Conservation (phyloP, 2,113 vertebrate genomes). For the Nothoprocta perdicaria region DNA sequence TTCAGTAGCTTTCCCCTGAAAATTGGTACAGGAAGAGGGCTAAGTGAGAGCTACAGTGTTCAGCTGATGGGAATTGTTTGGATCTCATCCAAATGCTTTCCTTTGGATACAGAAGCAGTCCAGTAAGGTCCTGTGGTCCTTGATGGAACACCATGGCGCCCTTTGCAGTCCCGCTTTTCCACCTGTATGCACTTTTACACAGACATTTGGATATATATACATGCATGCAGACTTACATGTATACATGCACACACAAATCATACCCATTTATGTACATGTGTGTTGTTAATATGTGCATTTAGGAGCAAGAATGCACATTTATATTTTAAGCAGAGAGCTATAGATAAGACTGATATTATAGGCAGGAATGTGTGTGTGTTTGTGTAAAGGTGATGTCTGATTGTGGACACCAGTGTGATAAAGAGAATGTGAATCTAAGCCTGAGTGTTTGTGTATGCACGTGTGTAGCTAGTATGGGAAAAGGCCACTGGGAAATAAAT, state of each 20-base stretch:
- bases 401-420: constrained; percentile 10
- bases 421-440: constrained; percentile 10
- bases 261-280: accelerated
- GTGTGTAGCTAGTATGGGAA: constrained; percentile 16
- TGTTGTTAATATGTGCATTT: accelerated
- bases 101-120: background rate
- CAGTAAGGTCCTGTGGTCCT: background rate
- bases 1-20: background rate
- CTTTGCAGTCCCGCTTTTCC: background rate
- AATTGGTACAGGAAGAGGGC: background rate
- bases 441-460: constrained; percentile 31
- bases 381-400: constrained; percentile 7
- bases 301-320: background rate
- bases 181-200: background rate
- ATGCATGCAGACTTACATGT: background rate
- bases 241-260: background rate
- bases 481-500: constrained; percentile 54
- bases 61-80: background rate
- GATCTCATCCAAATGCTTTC: background rate
- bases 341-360: background rate
- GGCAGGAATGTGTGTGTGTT: background rate
- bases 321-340: background rate
- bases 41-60: background rate
- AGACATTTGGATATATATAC: background rate
- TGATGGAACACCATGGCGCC: accelerated